phyloP scores from a whole-genome alignment of 1,140 invertebrate species.

The Temnothorax longispinosus region DNA sequence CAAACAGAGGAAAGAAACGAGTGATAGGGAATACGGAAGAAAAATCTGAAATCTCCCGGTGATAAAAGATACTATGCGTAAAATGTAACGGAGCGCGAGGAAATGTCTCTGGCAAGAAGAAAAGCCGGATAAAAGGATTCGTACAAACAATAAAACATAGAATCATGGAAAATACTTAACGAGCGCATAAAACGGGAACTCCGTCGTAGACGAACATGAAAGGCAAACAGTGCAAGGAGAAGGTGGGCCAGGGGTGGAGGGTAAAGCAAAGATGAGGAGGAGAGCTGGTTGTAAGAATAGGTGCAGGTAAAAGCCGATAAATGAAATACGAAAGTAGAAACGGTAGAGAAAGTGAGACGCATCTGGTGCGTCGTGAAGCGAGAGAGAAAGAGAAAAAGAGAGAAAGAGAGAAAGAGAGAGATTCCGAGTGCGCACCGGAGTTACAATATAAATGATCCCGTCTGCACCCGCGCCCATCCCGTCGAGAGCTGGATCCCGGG shows the following conservation, averaged over 20 bases:
- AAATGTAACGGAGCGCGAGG: constrained; percentile 39
- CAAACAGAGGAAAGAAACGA: not conserved
- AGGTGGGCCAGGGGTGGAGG: not conserved
- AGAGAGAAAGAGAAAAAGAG: constrained; percentile 11
- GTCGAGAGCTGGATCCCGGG: constrained; percentile 40
- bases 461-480: constrained; percentile 46
- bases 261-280: constrained; percentile 51
- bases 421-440: constrained; percentile 33
- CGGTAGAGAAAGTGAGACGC: constrained; percentile 40
- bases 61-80: constrained; percentile 54
- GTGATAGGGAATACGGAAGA: not conserved
- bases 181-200: constrained; percentile 57
- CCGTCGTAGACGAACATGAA: constrained; percentile 44
- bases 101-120: constrained; percentile 39
- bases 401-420: constrained; percentile 17
- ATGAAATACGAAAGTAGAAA: constrained; percentile 54
- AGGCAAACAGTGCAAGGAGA: constrained; percentile 36
- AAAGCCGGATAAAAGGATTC: constrained; percentile 61
- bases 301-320: constrained; percentile 53
- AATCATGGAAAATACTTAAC: constrained; percentile 61
- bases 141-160: constrained; percentile 55
- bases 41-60: constrained; percentile 25
- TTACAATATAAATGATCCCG: constrained; percentile 80
- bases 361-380: constrained; percentile 23
- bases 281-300: constrained; percentile 48